Conservation (phyloP, 1,140 invertebrate genomes). For the Bombus soroeensis region DNA sequence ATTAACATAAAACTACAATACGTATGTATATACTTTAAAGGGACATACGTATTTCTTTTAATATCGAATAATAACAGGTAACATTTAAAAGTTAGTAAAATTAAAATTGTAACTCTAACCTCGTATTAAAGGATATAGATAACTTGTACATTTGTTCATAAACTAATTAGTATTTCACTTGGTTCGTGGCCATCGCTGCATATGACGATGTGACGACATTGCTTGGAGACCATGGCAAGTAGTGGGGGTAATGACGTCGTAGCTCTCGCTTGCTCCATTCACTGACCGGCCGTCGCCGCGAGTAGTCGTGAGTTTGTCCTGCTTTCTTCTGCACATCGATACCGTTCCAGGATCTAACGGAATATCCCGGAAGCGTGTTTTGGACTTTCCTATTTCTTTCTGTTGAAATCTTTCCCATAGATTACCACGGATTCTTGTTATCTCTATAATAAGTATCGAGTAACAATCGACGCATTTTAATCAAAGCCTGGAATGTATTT, state of each 20-base stretch:
- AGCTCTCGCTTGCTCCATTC: slow-evolving; percentile 56
- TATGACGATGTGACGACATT: slow-evolving; percentile 47
- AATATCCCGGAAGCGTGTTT: slow-evolving; percentile 56
- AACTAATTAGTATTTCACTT: neutral
- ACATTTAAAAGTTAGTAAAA: neutral
- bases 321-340: slow-evolving; percentile 39
- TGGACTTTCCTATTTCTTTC: slow-evolving; percentile 1
- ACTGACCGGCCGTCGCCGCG: slow-evolving; percentile 45
- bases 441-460: neutral
- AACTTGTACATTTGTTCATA: neutral
- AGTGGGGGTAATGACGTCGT: slow-evolving; percentile 33
- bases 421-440: neutral
- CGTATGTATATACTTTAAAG: neutral
- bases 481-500: slow-evolving; percentile 42
- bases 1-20: neutral
- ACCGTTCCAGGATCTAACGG: slow-evolving; percentile 53
- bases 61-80: neutral
- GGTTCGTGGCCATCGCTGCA: slow-evolving; percentile 11
- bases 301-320: slow-evolving; percentile 36
- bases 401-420: neutral
- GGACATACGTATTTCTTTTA: neutral
- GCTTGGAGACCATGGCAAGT: neutral
- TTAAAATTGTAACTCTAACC: neutral
- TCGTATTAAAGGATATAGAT: neutral
- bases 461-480: neutral